These are phyloP conservation scores for Mellilla xanthometata DNA, from an alignment of 2,888 invertebrate genomes.

Conservation along the genomic window DNA sequence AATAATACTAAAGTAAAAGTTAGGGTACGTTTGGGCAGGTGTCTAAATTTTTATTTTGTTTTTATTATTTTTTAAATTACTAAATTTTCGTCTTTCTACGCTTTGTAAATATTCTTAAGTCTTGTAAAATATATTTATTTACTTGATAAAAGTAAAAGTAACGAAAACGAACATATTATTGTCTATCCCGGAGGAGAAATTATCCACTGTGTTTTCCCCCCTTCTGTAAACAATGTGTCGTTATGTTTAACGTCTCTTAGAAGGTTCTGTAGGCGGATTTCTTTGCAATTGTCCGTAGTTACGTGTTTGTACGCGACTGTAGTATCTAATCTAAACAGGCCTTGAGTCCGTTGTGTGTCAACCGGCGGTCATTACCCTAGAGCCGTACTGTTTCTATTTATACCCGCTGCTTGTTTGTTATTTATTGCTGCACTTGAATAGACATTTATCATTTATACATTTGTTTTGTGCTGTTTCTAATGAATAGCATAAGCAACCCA, in stretches of 20 bases:
- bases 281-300: conserved; percentile 64
- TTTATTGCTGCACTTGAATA: conserved; percentile 54
- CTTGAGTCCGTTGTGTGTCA: conserved; percentile 81
- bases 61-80: too few relatives aligned
- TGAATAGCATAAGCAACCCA: too few relatives aligned
- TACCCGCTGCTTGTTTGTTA: conserved; percentile 71
- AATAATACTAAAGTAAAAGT: too few relatives aligned
- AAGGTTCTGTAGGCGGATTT: conserved; percentile 44
- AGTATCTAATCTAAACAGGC: conserved; percentile 78
- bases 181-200: too few relatives aligned
- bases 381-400: conserved; percentile 68
- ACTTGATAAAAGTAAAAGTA: too few relatives aligned
- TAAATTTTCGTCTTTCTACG: too few relatives aligned
- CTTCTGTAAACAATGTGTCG: conserved; percentile 18
- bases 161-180: too few relatives aligned
- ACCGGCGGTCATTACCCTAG: conserved; percentile 74
- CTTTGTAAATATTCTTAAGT: too few relatives aligned
- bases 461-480: conserved; percentile 50
- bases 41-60: too few relatives aligned
- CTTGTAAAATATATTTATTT: too few relatives aligned
- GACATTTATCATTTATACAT: conserved; percentile 37
- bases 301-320: conserved; percentile 63
- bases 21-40: too few relatives aligned
- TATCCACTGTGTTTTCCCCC: too few relatives aligned
- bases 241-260: conserved; percentile 20